These are phyloP conservation scores for Rhinolophus sinicus DNA, from an alignment of 2,113 vertebrate genomes.

Conservation along the genomic window DNA sequence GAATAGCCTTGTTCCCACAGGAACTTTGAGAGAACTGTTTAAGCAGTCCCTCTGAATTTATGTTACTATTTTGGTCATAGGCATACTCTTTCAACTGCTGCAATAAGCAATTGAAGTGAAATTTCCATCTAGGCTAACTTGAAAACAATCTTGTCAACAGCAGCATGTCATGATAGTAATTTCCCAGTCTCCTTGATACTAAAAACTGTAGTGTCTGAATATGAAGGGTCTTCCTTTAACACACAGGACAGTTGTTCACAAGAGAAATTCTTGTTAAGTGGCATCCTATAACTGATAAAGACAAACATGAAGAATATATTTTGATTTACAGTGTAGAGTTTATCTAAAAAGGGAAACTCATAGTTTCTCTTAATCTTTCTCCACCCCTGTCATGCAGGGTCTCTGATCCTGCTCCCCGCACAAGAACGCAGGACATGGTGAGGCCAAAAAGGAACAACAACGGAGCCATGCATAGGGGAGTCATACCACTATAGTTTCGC, in stretches of 20 bases:
- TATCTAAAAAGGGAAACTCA: not conserved
- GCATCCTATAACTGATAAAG: not conserved
- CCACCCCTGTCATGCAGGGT: not conserved
- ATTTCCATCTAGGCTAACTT: slow-evolving; percentile 71
- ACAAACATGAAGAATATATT: not conserved
- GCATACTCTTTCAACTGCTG: slow-evolving; percentile 76
- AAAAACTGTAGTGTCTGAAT: slow-evolving; percentile 48
- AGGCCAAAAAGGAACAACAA: too few species aligned
- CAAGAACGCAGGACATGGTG: too few species aligned
- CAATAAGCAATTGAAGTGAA: slow-evolving; percentile 81
- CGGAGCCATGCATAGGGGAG: too few species aligned
- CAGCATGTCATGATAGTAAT: slow-evolving; percentile 61
- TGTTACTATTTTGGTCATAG: slow-evolving; percentile 82
- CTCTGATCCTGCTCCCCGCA: too few species aligned
- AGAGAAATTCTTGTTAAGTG: not conserved
- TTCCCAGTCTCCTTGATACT: slow-evolving; percentile 64
- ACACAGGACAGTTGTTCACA: not conserved
- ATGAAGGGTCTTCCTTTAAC: slow-evolving; percentile 32
- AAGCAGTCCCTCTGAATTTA: slow-evolving; percentile 78
- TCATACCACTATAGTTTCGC: too few species aligned
- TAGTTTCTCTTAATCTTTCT: not conserved
- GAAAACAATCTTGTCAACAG: slow-evolving; percentile 77
- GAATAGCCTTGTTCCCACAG: slow-evolving; percentile 75
- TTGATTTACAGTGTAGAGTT: not conserved
- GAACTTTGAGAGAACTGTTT: slow-evolving; percentile 77